Evolutionary conservation across 2,113 vertebrate genomes (phyloP).

Genomic region (Sisor rabdophorus): DNA sequence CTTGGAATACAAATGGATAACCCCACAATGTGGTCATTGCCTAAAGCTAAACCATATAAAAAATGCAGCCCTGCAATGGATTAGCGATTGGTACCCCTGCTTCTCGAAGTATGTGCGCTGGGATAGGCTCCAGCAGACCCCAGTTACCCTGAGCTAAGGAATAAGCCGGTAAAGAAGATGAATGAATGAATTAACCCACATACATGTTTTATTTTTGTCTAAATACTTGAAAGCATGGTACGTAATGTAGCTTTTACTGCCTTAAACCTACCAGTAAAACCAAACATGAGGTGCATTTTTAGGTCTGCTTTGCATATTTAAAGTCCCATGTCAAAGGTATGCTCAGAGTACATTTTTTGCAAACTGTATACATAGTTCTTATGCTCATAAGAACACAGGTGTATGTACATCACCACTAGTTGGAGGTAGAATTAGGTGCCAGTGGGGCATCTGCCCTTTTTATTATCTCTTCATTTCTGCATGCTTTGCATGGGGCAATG

Average conservation of each 20-base stretch:
- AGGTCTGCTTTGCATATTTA: neutral
- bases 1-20: conserved; percentile 28
- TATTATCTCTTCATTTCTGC: conserved; percentile 49
- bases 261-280: conserved; percentile 18
- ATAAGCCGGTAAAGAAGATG: too few species aligned
- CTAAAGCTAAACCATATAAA: conserved; percentile 14
- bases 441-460: conserved; percentile 54
- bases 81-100: too few species aligned
- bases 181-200: conserved; percentile 10
- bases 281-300: neutral
- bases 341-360: conserved; percentile 12
- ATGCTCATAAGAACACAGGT: conserved; percentile 1
- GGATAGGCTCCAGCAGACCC: too few species aligned
- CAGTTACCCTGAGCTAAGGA: too few species aligned
- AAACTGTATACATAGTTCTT: neutral
- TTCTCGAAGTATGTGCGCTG: too few species aligned
- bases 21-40: conserved; percentile 25
- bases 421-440: conserved; percentile 31
- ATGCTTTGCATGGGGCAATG: conserved; percentile 35
- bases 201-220: neutral
- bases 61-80: too few species aligned
- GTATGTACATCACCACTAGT: conserved; percentile 18
- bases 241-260: neutral
- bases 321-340: conserved; percentile 12
- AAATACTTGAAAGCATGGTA: conserved; percentile 10